phyloP scores from a whole-genome alignment of 2,888 invertebrate species.

The Scaptomyza polygonia region DNA sequence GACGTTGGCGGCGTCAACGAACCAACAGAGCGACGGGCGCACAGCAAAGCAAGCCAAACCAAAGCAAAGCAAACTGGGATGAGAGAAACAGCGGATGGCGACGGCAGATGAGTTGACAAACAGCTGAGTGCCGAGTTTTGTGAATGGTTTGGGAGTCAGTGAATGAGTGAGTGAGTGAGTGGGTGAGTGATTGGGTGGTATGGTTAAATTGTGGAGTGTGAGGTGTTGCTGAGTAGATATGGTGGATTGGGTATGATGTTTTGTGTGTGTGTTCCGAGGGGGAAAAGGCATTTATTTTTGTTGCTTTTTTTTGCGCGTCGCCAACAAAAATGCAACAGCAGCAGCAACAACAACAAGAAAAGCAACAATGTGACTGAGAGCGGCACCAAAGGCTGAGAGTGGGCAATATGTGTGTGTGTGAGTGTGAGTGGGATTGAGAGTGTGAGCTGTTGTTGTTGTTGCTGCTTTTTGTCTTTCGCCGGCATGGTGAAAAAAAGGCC shows the following conservation, averaged over 20 bases:
- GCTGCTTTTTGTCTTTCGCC: conserved; percentile 72
- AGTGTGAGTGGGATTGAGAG: conserved; percentile 18
- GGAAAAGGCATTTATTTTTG: conserved; percentile 70
- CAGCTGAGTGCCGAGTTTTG: conserved; percentile 78
- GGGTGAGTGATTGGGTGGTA: conserved; percentile 6
- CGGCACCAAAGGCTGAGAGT: conserved; percentile 31
- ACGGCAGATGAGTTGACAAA: conserved; percentile 80
- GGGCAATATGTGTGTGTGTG: conserved; percentile 8
- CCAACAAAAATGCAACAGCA: conserved; percentile 60
- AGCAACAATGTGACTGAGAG: conserved; percentile 36
- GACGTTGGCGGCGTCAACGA: conserved; percentile 62
- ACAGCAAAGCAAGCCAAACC: conserved; percentile 6
- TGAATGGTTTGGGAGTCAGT: conserved; percentile 64
- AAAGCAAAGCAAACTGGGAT: conserved; percentile 7
- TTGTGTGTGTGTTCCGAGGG: not conserved
- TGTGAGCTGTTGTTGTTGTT: conserved; percentile 28
- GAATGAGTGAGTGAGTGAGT: conserved; percentile 26
- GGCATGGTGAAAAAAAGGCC: conserved; percentile 74
- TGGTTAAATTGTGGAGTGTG: conserved; percentile 21
- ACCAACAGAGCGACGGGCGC: conserved; percentile 45
- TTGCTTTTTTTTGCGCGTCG: conserved; percentile 71
- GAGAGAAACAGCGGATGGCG: conserved; percentile 71
- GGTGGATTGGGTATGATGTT: conserved; percentile 14
- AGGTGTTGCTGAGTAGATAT: conserved; percentile 31
- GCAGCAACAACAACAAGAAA: conserved; percentile 25